phyloP scores from a whole-genome alignment of 30 jellyfish, hydroid and myxozoan species.

The Chrysaora quinquecirrha region DNA sequence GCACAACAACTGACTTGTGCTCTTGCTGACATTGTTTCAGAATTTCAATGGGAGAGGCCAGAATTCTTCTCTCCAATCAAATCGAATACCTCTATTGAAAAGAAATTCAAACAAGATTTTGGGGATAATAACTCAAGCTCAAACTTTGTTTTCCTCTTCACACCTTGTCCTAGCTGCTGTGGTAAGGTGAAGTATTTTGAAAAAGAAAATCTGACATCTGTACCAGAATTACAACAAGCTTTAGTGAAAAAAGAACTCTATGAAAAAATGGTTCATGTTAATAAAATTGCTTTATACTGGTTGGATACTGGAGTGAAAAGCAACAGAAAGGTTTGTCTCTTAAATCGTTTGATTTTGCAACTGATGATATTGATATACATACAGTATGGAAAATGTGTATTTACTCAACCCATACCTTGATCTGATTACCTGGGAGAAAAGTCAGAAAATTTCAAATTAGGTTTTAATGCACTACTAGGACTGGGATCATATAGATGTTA shows the following conservation, averaged over 20 bases:
- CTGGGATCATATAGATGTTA: too few species aligned
- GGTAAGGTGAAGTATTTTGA: conserved; percentile 18
- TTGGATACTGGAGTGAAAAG: conserved; percentile 32
- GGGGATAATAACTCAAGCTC: background rate
- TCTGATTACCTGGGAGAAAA: too few species aligned
- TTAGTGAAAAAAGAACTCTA: conserved; percentile 46
- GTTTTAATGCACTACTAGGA: too few species aligned
- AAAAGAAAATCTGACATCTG: background rate
- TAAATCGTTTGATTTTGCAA: too few species aligned
- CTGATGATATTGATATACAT: too few species aligned
- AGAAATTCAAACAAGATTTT: background rate
- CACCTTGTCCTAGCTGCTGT: conserved; percentile 81
- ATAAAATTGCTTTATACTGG: conserved; percentile 53
- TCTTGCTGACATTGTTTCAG: conserved; percentile 77
- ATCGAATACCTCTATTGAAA: too few species aligned
- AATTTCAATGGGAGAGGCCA: conserved; percentile 96
- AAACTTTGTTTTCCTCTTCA: conserved; percentile 55
- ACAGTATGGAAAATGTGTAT: too few species aligned
- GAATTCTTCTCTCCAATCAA: conserved; percentile 83
- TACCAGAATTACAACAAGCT: conserved; percentile 7
- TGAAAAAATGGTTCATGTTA: conserved; percentile 16
- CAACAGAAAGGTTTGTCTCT: background rate
- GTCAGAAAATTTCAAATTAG: too few species aligned
- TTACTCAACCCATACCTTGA: too few species aligned
- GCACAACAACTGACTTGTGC: conserved; percentile 67